Percentiles rank a stretch among this genome's conserved stretches.
These are phyloP conservation scores for Drosophila vallismaia DNA, from an alignment of 2,888 invertebrate species.

Conservation along the genomic window DNA sequence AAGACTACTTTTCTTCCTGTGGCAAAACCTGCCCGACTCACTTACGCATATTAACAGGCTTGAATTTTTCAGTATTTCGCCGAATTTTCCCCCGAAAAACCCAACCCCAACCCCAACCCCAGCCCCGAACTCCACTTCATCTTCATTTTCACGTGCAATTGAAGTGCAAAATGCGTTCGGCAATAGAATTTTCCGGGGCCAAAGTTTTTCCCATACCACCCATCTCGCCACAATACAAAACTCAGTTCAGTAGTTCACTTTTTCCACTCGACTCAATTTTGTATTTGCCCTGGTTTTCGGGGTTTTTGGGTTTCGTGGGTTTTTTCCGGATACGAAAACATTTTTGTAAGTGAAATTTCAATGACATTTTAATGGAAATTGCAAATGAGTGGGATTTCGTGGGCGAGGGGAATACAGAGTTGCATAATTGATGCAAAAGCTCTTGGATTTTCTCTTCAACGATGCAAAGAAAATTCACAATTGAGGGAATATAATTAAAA, in stretches of 20 bases:
- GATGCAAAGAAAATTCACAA: too few species aligned
- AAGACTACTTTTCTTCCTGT: background rate
- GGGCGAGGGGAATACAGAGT: conserved; percentile 9
- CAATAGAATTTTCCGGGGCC: conserved; percentile 66
- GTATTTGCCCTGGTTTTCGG: conserved; percentile 11
- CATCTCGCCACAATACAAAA: conserved; percentile 34
- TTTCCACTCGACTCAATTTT: conserved; percentile 11
- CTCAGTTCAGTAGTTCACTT: conserved; percentile 19
- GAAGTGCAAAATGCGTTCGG: conserved; percentile 57
- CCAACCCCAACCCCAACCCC: conserved; percentile 38
- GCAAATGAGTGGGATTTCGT: conserved; percentile 36
- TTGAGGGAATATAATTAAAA: too few species aligned
- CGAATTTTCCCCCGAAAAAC: conserved; percentile 13
- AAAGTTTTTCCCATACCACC: conserved; percentile 55
- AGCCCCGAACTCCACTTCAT: conserved; percentile 59
- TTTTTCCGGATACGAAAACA: conserved; percentile 7
- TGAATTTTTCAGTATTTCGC: conserved; percentile 46
- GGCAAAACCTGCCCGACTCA: conserved; percentile 28
- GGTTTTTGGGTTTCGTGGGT: conserved; percentile 34
- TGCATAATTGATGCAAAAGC: conserved; percentile 33
- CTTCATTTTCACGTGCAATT: conserved; percentile 72
- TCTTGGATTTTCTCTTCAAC: too few species aligned
- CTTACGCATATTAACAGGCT: conserved; percentile 72
- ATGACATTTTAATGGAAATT: conserved; percentile 74
- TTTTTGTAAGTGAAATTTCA: conserved; percentile 75